A percentile compares a stretch with the other conserved stretches of the same genome.
phyloP scores from a whole-genome alignment of 2,113 vertebrate species.

The Morone chrysops region DNA sequence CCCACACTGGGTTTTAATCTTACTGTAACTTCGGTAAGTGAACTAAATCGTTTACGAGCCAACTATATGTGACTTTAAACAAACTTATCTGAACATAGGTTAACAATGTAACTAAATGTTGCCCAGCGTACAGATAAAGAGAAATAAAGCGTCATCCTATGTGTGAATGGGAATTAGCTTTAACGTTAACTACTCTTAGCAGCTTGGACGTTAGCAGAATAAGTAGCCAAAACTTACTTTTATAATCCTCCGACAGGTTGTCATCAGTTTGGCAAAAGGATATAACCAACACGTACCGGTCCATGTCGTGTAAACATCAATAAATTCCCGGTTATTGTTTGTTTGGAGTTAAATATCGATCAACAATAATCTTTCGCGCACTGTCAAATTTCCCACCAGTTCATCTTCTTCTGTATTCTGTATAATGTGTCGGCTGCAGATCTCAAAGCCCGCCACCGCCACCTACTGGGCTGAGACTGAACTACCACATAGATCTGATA shows the following conservation, averaged over 20 bases:
- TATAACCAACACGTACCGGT: constrained; percentile 71
- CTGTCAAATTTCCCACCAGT: constrained; percentile 76
- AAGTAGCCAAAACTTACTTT: constrained; percentile 59
- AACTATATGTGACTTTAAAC: neutral
- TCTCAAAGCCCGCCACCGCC: constrained; percentile 7
- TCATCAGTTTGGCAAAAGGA: constrained; percentile 53
- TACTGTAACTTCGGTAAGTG: neutral
- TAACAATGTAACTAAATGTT: neutral
- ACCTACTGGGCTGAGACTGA: constrained; percentile 5
- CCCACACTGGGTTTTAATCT: too few relatives aligned
- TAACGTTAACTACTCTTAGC: too few relatives aligned
- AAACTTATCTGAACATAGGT: neutral
- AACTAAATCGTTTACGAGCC: neutral
- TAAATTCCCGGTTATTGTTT: neutral
- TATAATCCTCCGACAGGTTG: constrained; percentile 11
- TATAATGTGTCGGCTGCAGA: too few relatives aligned
- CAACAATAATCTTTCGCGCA: constrained; percentile 13
- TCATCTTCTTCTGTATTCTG: constrained; percentile 49
- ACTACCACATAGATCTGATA: neutral
- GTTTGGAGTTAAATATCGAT: neutral
- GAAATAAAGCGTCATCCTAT: rapidly evolving
- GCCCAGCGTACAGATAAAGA: too few relatives aligned
- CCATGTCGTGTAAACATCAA: constrained; percentile 53
- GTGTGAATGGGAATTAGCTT: too few relatives aligned
- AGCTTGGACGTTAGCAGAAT: too few relatives aligned